These are phyloP conservation scores for Scaptomyza graminum DNA, from an alignment of 1,140 invertebrate genomes.

Conservation along the genomic window DNA sequence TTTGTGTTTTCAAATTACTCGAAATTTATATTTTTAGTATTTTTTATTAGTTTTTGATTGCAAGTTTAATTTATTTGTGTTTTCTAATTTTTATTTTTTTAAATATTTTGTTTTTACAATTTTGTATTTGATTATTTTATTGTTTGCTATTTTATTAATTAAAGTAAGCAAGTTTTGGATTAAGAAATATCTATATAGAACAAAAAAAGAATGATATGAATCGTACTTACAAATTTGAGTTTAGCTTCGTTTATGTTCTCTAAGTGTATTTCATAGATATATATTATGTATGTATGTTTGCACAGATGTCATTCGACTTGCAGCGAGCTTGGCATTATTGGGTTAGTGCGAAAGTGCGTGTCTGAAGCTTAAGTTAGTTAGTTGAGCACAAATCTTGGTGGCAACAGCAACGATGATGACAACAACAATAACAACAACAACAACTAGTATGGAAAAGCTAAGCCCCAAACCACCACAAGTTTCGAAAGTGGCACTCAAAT, in stretches of 20 bases:
- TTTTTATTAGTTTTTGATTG: too few species aligned
- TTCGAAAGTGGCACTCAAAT: conserved; percentile 43
- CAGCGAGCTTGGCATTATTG: conserved; percentile 43
- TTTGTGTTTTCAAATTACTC: too few species aligned
- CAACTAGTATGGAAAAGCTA: conserved; percentile 69
- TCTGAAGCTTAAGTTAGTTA: conserved; percentile 72
- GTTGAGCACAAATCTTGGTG: conserved; percentile 75
- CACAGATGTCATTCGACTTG: conserved; percentile 17
- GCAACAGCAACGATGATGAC: conserved; percentile 42
- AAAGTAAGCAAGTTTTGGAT: too few species aligned
- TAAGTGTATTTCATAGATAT: not conserved
- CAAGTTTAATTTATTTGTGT: too few species aligned
- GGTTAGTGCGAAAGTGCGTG: conserved; percentile 75
- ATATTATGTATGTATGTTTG: too few species aligned
- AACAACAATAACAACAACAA: conserved; percentile 46
- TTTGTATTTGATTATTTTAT: too few species aligned
- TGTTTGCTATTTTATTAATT: not conserved
- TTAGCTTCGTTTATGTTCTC: not conserved
- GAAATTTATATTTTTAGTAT: too few species aligned
- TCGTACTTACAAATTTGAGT: too few species aligned
- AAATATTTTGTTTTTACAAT: too few species aligned
- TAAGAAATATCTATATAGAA: too few species aligned
- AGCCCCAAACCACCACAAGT: conserved; percentile 82
- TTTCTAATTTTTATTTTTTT: too few species aligned
- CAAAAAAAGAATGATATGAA: too few species aligned